Conservation (phyloP, 2,888 invertebrate genomes). For the Platycnemis pennipes region DNA sequence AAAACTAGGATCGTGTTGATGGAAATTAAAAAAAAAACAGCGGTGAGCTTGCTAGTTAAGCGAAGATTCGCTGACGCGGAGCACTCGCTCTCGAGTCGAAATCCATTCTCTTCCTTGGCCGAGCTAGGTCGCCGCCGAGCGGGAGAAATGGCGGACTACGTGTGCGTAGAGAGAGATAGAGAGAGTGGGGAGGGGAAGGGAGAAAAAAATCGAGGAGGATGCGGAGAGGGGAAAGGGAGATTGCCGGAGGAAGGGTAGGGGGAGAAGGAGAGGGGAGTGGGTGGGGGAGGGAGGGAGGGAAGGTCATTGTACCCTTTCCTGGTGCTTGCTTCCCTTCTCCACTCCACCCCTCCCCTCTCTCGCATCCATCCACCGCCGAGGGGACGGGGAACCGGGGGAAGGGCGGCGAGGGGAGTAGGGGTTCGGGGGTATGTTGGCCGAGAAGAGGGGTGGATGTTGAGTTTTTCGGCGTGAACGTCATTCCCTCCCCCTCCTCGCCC, state of each 20-base stretch:
- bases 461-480: slow-evolving; percentile 66
- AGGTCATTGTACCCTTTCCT: slow-evolving; percentile 61
- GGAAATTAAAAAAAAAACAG: too few species aligned
- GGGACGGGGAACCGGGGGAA: not conserved
- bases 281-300: slow-evolving; percentile 21
- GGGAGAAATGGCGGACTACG: not conserved
- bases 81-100: not conserved
- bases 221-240: slow-evolving; percentile 24
- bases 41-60: too few species aligned
- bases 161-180: not conserved
- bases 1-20: too few species aligned
- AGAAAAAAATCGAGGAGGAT: slow-evolving; percentile 6
- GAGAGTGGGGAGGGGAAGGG: not conserved
- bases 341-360: not conserved
- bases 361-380: not conserved
- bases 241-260: not conserved
- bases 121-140: not conserved
- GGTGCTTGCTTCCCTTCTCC: slow-evolving; percentile 48
- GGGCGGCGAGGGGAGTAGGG: not conserved
- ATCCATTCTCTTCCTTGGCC: not conserved
- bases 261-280: not conserved
- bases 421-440: not conserved
- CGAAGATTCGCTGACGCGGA: not conserved
- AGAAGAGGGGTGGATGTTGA: slow-evolving; percentile 34
- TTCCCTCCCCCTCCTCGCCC: not conserved